Evolutionary conservation across 2,797 vertebrate species (phyloP), one percentile per base, ranked within the genome.

Genomic region (Hoplostethus mediterraneus): DNA sequence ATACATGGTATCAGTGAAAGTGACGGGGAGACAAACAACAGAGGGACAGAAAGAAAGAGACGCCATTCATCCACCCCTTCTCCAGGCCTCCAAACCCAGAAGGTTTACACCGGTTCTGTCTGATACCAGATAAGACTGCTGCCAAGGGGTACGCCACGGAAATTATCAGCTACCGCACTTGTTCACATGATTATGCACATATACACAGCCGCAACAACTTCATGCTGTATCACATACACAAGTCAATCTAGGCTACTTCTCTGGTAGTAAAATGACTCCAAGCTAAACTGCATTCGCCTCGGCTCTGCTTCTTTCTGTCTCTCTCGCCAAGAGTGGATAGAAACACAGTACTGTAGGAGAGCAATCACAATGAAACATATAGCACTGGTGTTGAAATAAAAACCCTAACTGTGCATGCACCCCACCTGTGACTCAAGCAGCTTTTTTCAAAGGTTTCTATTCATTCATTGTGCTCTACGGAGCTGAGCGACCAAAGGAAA

Each of bases 101-200:
- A 47, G 11, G 38, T 71, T 71, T 48, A 47, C 16, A 7, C 17
- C 40, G 64, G 47, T 60, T 64, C 75, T 82, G 73, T 80, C 79
- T 77, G 61, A 56, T 53, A 67, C 58, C 28, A 84, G 82, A 90
- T 86, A 89, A 85, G 63, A 75, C 47, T n/a, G 21, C 64, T 57
- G 71, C 62, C 68, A 82, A 71, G 59, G 55, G 71, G 79, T 63
- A 60, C 21, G 51, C 55, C 77, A 62, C 17, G 25, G 45, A 77
- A 69, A 68, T 80, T 82, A 90, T 82, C 79, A 83, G 69, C 45
- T 17, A 65, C 12, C 13, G 21, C 51, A 70, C 61, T 21, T 68
- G 48, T 60, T 68, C 31, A 57, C 60, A 44, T 66, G 61, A 48
- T 74, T 48, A 49, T 31, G 59, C 49, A 67, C 67, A 66, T 0